Conservation (phyloP, 2,888 invertebrate species). For the Aleiodes testaceus region DNA sequence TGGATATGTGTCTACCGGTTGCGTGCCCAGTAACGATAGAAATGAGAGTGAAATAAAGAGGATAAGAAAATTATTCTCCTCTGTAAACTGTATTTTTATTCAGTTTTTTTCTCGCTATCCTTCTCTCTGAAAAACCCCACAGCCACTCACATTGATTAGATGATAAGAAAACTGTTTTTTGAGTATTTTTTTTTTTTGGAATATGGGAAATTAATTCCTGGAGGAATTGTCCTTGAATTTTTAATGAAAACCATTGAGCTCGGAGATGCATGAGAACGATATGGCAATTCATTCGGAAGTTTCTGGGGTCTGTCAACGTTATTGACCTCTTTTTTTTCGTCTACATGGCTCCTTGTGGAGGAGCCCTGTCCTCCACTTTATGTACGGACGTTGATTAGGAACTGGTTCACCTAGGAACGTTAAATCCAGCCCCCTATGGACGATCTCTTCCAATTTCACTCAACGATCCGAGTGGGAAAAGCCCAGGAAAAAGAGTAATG, state of each 20-base stretch:
- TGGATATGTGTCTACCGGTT: conserved; percentile 25
- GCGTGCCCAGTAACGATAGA: conserved; percentile 30
- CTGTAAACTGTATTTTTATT: conserved; percentile 36
- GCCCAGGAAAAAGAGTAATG: conserved; percentile 24
- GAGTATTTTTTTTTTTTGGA: conserved; percentile 9
- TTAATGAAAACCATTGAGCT: too few relatives aligned
- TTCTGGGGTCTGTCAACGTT: too few relatives aligned
- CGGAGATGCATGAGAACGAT: too few relatives aligned
- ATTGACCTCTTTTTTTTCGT: too few relatives aligned
- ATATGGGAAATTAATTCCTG: too few relatives aligned
- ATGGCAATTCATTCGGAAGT: too few relatives aligned
- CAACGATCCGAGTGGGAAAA: conserved; percentile 40
- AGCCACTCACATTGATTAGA: conserved; percentile 18
- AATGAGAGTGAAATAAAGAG: conserved; percentile 34
- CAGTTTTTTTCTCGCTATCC: neutral
- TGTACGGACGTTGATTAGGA: conserved; percentile 47
- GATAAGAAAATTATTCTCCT: conserved; percentile 41
- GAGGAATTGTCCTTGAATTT: too few relatives aligned
- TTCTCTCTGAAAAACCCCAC: too few relatives aligned
- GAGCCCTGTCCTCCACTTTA: too few relatives aligned
- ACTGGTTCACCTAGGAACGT: conserved; percentile 36
- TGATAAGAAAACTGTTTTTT: conserved; percentile 23
- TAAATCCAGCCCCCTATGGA: conserved; percentile 33
- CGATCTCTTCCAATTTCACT: conserved; percentile 50
- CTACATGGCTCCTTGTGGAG: too few relatives aligned